A percentile compares a stretch with the other conserved stretches of the same genome.
These are phyloP conservation scores for Brachyrhaphis roseni DNA, from an alignment of 2,797 vertebrate genomes.

Conservation along the genomic window DNA sequence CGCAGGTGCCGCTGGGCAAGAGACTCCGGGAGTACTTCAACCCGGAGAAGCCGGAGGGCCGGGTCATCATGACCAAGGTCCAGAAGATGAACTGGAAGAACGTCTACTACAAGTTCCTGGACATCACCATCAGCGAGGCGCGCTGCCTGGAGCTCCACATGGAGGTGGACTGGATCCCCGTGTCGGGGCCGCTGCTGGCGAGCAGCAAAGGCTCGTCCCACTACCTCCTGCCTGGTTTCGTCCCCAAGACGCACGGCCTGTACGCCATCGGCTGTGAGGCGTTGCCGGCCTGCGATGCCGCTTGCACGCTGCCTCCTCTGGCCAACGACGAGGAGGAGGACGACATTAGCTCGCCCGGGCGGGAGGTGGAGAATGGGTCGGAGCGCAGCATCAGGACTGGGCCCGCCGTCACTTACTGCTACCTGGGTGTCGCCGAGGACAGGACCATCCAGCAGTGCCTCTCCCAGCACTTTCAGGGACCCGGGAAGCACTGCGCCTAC, in stretches of 20 bases:
- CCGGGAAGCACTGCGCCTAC: constrained; percentile 88
- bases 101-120: constrained; percentile 96
- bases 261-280: constrained; percentile 93
- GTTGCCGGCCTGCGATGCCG: constrained; percentile 1
- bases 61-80: constrained; percentile 93
- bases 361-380: constrained; percentile 51
- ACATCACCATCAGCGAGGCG: constrained; percentile 97
- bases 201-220: constrained; percentile 87
- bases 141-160: constrained; percentile 96
- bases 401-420: constrained; percentile 91
- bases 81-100: constrained; percentile 99
- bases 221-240: constrained; percentile 93
- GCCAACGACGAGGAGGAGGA: constrained; percentile 38
- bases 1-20: constrained; percentile 95
- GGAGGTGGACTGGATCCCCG: constrained; percentile 96
- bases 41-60: constrained; percentile 94
- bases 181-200: constrained; percentile 87
- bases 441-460: constrained; percentile 95
- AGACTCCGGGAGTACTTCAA: constrained; percentile 97
- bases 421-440: constrained; percentile 95
- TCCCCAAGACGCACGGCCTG: constrained; percentile 94
- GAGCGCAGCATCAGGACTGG: constrained; percentile 57
- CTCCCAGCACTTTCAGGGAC: constrained; percentile 94
- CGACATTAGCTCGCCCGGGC: constrained; percentile 46
- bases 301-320: constrained; percentile 28